Evolutionary conservation across 2,113 vertebrate genomes (phyloP), one percentile per base, ranked within the genome.

Genomic region (Neoarius graeffei): DNA sequence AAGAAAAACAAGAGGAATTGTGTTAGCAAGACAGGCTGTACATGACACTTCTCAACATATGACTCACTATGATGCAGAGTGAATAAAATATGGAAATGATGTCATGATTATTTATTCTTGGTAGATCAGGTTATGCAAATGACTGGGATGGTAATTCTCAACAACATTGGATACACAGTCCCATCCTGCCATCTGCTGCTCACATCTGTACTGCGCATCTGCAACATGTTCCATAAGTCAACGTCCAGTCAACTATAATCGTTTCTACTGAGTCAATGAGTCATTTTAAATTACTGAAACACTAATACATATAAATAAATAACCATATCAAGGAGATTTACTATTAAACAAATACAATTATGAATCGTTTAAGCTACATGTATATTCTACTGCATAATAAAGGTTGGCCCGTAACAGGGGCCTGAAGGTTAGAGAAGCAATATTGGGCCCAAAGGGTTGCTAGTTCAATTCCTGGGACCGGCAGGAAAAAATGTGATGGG

Each of bases 121-220:
- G 50, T 71, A 84, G 66, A 17, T 6, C n/a, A 27, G 25, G 48
- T 35, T 84, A 1, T 84, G 19, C 17, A 9, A 71, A 17, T 66
- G 11, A 27, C 14, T 48, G 64, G 35, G 48, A 52, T 7, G 3
- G 25, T 71, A 19, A 50, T 56, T 6, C 1, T 7, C 6, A 10
- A 69, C 11, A 64, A 27, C 74, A 76, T 25, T 79, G 0, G 0
- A 54, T 17, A 77, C 52, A 79, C 48, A 79, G 74, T 7, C 25
- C 74, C 59, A 66, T 35, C 27, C 85, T 86, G 85, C 85, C 85
- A 86, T 66, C 85, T 86, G 74, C 74, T 86, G 85, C 74, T 66
- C 42, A 86, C 15, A 86, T 79, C 23, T 79, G 73, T 66, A 54
- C 59, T 56, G 60, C 35, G 8, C 66, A 57, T 17, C 14, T 56